Percentiles rank a stretch among this genome's conserved stretches.
These are phyloP conservation scores for Calliphora vomitoria DNA, from an alignment of 2,888 invertebrate species.

Conservation along the genomic window DNA sequence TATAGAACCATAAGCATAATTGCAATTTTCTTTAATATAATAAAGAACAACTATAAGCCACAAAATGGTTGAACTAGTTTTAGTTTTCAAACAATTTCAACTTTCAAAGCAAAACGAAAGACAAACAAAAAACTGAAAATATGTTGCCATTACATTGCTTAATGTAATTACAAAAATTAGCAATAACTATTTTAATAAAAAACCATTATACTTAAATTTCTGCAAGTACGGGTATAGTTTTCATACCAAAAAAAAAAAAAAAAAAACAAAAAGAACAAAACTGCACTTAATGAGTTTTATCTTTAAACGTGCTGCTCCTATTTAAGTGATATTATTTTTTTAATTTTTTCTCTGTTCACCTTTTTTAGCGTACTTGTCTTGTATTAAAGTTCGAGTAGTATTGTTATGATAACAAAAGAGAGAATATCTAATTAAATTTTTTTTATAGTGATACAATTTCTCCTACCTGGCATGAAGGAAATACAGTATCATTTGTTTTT, in stretches of 20 bases:
- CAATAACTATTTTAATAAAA: constrained; percentile 70
- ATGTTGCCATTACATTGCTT: constrained; percentile 50
- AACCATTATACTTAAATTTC: constrained; percentile 55
- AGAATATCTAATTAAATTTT: constrained; percentile 71
- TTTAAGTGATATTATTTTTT: constrained; percentile 15
- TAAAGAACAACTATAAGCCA: constrained; percentile 32
- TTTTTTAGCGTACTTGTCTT: constrained; percentile 51
- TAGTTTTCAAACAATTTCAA: constrained; percentile 44
- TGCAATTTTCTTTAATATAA: constrained; percentile 7
- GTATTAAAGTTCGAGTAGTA: constrained; percentile 52
- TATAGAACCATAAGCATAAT: not conserved
- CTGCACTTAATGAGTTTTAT: constrained; percentile 68
- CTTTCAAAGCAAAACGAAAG: constrained; percentile 25
- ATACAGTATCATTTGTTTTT: constrained; percentile 53
- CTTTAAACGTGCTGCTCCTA: constrained; percentile 59
- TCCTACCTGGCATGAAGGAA: constrained; percentile 8
- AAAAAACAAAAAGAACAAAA: not conserved
- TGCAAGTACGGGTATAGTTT: constrained; percentile 14
- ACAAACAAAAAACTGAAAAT: constrained; percentile 22
- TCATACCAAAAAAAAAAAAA: constrained; percentile 8
- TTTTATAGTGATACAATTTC: constrained; percentile 30
- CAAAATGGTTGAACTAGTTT: constrained; percentile 53
- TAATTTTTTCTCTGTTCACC: not conserved
- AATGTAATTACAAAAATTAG: constrained; percentile 67
- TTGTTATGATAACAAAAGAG: constrained; percentile 58